Evolutionary conservation across 2,888 invertebrate species (phyloP).

Genomic region (Macrostomum cliftonense): DNA sequence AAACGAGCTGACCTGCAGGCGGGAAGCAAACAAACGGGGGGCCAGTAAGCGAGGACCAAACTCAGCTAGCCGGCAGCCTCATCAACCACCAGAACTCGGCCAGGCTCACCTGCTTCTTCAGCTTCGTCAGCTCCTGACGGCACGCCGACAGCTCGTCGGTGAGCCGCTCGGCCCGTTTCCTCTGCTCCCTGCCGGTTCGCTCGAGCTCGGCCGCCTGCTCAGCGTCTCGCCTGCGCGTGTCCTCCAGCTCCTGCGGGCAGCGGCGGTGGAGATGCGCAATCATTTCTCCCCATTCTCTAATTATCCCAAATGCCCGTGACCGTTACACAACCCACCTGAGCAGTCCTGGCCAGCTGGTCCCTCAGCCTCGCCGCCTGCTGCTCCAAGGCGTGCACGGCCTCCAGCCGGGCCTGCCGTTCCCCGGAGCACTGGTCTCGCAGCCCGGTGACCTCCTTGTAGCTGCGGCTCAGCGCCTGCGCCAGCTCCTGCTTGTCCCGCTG

Average conservation of each 20-base stretch:
- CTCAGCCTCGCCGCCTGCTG: neutral
- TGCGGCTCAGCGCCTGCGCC: conserved; percentile 22
- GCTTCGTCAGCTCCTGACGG: no score
- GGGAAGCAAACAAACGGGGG: no score
- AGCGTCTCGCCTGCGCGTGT: conserved; percentile 20
- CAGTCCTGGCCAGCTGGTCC: neutral
- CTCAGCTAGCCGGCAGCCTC: no score
- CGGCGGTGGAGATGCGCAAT: neutral
- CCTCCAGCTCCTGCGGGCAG: conserved; percentile 21
- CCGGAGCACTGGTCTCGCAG: conserved; percentile 17
- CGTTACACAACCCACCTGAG: conserved; percentile 12
- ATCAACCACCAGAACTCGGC: no score
- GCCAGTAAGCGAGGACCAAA: no score
- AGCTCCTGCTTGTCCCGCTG: conserved; percentile 26
- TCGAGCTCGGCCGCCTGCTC: conserved; percentile 24
- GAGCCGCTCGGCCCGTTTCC: conserved; percentile 22
- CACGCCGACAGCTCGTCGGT: conserved; percentile 18
- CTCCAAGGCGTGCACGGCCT: neutral
- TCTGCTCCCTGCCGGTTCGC: conserved; percentile 26
- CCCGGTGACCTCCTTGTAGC: conserved; percentile 25
- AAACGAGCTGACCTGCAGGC: no score
- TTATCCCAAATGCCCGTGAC: conserved; percentile 19
- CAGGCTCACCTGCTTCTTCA: no score
- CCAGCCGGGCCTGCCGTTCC: neutral
- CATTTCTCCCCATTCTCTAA: no score